phyloP scores from a whole-genome alignment of 2,113 vertebrate genomes.

The Lophotis ruficrista region DNA sequence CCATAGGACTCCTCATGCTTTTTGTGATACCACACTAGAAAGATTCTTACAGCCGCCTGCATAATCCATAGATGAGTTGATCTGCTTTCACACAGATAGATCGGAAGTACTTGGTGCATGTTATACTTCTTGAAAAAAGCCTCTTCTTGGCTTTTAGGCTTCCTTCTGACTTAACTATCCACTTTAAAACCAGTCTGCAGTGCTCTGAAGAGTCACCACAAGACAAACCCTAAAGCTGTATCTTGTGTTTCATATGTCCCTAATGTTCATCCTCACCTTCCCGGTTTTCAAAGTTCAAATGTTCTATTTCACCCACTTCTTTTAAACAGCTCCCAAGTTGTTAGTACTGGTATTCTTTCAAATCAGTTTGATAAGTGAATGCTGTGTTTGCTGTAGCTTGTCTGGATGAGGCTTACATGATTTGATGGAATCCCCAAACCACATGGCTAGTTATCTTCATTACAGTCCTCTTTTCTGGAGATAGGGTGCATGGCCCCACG shows the following conservation, averaged over 20 bases:
- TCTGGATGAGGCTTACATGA: background rate
- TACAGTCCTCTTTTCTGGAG: background rate
- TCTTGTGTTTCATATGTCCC: background rate
- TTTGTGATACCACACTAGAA: background rate
- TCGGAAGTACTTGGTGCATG: background rate
- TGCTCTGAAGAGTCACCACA: background rate
- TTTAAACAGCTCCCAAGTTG: background rate
- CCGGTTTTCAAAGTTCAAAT: background rate
- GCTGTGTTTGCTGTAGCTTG: background rate
- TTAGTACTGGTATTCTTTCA: background rate
- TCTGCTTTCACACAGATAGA: background rate
- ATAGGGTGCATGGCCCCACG: background rate
- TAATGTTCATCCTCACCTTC: background rate
- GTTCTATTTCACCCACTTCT: background rate
- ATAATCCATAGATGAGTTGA: accelerated
- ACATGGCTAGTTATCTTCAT: too few relatives aligned
- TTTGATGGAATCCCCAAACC: background rate
- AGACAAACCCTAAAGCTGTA: background rate
- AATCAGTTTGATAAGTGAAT: background rate
- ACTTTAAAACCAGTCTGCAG: background rate
- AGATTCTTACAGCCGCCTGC: background rate
- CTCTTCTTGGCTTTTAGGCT: background rate
- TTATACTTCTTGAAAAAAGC: background rate
- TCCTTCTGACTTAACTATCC: background rate
- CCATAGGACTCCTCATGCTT: background rate